Conservation (phyloP, 2,113 vertebrate species). For the Pygoscelis adeliae region DNA sequence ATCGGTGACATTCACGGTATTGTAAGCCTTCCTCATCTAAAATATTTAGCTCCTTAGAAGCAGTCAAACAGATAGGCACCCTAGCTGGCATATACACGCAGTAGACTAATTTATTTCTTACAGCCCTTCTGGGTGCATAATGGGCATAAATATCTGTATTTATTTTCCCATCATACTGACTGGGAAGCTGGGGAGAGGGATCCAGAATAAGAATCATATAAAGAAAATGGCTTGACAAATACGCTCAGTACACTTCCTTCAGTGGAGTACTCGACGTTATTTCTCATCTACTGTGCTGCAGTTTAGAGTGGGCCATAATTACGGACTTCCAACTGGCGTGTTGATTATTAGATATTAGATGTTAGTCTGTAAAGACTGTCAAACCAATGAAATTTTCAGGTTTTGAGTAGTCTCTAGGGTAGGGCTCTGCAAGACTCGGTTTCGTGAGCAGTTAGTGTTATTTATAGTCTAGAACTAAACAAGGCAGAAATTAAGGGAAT, state of each 20-base stretch:
- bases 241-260: not conserved
- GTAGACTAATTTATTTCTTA: constrained; percentile 8
- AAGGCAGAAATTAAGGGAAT: constrained; percentile 67
- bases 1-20: not conserved
- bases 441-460: constrained; percentile 33
- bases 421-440: constrained; percentile 1
- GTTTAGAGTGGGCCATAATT: constrained; percentile 66
- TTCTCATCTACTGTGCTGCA: constrained; percentile 15
- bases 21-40: not conserved
- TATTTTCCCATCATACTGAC: constrained; percentile 50
- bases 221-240: constrained; percentile 47
- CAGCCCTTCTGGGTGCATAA: not conserved
- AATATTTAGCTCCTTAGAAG: constrained; percentile 19
- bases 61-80: not conserved
- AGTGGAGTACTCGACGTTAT: not conserved
- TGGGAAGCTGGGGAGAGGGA: constrained; percentile 18
- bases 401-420: constrained; percentile 36
- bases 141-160: constrained; percentile 43
- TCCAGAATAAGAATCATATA: constrained; percentile 10
- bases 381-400: constrained; percentile 18
- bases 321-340: constrained; percentile 60
- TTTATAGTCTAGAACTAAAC: constrained; percentile 61
- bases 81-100: not conserved
- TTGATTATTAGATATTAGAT: constrained; percentile 56
- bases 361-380: constrained; percentile 16